These are phyloP conservation scores for Heterocephalus glaber DNA, from an alignment of 2,113 vertebrate species.

Conservation along the genomic window DNA sequence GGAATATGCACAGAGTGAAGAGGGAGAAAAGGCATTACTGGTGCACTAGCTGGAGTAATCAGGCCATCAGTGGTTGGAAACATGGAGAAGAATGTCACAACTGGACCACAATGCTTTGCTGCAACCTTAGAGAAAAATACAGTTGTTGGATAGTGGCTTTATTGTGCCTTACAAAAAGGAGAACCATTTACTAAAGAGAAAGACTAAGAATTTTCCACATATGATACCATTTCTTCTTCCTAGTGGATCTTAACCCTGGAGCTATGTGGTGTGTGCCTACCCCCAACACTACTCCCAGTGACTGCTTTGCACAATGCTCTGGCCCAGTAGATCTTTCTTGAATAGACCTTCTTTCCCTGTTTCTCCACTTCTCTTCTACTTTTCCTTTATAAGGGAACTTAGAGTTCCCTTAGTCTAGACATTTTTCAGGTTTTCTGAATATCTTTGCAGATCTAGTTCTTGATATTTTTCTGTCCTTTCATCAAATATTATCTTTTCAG, in stretches of 20 bases:
- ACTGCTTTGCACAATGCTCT: not conserved
- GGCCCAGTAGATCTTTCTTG: not conserved
- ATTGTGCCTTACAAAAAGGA: not conserved
- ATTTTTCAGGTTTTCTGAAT: not conserved
- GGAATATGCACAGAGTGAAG: not conserved
- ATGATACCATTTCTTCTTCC: not conserved
- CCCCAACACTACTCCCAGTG: fast-evolving
- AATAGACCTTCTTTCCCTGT: not conserved
- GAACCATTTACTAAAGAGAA: not conserved
- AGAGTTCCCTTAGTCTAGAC: not conserved
- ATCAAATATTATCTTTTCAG: not conserved
- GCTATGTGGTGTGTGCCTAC: not conserved
- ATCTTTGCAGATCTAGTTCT: not conserved
- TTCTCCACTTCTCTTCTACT: not conserved
- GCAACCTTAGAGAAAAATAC: not conserved
- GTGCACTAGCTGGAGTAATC: not conserved
- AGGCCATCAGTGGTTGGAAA: not conserved
- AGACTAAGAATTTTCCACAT: not conserved
- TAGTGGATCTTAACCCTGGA: not conserved
- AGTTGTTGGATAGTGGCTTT: not conserved
- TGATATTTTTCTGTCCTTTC: not conserved
- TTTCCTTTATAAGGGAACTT: not conserved
- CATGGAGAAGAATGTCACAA: not conserved
- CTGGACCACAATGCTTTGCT: not conserved
- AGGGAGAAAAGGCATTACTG: not conserved